Evolutionary conservation across 1,140 invertebrate genomes (phyloP).

Genomic region (Tetramorium alpestre): DNA sequence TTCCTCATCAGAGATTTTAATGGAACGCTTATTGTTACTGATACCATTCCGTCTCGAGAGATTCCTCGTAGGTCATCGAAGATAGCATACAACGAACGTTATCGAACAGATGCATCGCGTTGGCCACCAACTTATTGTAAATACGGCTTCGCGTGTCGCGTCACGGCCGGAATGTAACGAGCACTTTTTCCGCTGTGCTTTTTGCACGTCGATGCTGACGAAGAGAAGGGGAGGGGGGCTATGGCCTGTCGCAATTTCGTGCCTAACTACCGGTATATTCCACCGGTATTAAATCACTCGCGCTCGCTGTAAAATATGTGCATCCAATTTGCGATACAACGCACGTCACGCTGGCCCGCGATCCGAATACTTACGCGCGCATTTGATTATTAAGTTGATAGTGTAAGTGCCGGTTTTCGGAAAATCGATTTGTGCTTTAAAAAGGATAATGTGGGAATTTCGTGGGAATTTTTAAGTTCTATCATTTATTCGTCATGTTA

Average conservation of each 20-base stretch:
- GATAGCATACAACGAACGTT: not conserved
- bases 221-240: not conserved
- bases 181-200: slow-evolving; percentile 23
- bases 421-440: slow-evolving; percentile 41
- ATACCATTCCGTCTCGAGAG: too few species aligned
- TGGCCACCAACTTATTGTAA: slow-evolving; percentile 28
- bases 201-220: slow-evolving; percentile 42
- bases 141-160: slow-evolving; percentile 58
- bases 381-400: slow-evolving; percentile 51
- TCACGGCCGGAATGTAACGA: slow-evolving; percentile 54
- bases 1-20: not conserved
- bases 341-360: not conserved
- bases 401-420: slow-evolving; percentile 14
- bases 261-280: slow-evolving; percentile 47
- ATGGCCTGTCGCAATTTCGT: slow-evolving; percentile 45
- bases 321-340: slow-evolving; percentile 36
- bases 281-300: slow-evolving; percentile 51
- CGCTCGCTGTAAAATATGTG: slow-evolving; percentile 46
- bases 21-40: slow-evolving; percentile 27
- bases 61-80: not conserved
- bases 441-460: not conserved
- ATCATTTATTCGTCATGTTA: not conserved
- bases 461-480: not conserved
- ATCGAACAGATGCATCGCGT: slow-evolving; percentile 2
- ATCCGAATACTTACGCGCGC: slow-evolving; percentile 42